Conservation (phyloP, 2,888 invertebrate species). For the Tipula unca region DNA sequence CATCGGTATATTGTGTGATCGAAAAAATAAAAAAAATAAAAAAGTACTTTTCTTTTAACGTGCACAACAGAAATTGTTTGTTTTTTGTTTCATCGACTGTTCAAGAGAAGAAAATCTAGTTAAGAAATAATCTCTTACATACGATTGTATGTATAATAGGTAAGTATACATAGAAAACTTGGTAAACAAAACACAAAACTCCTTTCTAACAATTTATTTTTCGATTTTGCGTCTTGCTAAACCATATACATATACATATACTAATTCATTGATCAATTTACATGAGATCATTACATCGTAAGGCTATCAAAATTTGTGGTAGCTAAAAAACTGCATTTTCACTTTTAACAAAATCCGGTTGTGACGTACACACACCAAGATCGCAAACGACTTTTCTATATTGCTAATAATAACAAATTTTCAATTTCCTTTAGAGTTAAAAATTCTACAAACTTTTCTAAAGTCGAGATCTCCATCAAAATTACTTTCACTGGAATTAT, state of each 20-base stretch:
- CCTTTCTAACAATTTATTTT: not conserved
- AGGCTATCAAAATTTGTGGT: too few species aligned
- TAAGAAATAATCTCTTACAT: not conserved
- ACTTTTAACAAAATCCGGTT: not conserved
- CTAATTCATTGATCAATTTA: too few species aligned
- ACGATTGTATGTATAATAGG: too few species aligned
- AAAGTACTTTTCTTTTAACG: not conserved
- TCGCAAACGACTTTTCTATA: not conserved
- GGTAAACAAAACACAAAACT: not conserved
- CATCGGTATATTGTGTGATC: not conserved
- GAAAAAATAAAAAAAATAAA: not conserved
- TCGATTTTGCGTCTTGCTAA: not conserved
- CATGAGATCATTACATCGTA: too few species aligned
- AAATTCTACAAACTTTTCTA: not conserved
- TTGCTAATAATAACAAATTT: not conserved
- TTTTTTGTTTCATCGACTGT: not conserved
- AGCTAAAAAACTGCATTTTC: too few species aligned
- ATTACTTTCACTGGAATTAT: not conserved
- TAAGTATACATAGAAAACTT: not conserved
- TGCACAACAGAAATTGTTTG: not conserved
- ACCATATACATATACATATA: not conserved
- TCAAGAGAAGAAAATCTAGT: not conserved
- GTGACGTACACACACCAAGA: not conserved
- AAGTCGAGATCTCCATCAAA: not conserved
- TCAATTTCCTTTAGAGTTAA: not conserved